A percentile compares a stretch with the other conserved stretches of the same genome.
These are phyloP conservation scores for Lasiommata megera DNA, from an alignment of 2,888 invertebrate species.

Conservation along the genomic window DNA sequence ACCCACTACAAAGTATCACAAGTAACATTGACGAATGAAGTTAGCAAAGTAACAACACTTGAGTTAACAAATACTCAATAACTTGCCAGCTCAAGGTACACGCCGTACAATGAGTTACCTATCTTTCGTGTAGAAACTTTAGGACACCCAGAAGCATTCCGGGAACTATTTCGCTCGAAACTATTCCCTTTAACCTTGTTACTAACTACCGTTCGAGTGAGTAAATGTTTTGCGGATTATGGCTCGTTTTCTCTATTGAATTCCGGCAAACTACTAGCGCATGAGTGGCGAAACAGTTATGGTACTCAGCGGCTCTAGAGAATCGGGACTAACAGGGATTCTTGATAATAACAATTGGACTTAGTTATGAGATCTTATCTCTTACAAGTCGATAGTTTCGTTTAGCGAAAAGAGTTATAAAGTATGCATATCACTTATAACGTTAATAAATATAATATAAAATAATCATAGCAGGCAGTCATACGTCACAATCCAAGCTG, in stretches of 20 bases:
- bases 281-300: conserved; percentile 22
- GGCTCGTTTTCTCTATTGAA: conserved; percentile 68
- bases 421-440: no score
- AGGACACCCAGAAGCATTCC: conserved; percentile 70
- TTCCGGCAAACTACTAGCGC: conserved; percentile 38
- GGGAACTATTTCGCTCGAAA: conserved; percentile 67
- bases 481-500: no score
- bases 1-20: background rate
- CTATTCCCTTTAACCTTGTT: conserved; percentile 73
- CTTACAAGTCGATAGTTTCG: no score
- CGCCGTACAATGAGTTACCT: background rate
- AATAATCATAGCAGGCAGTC: no score
- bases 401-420: no score
- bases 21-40: conserved; percentile 7
- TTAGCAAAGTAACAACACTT: conserved; percentile 1
- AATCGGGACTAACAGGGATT: background rate
- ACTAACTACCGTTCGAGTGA: conserved; percentile 63
- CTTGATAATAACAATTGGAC: no score
- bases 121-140: conserved; percentile 52
- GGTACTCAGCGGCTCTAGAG: conserved; percentile 10
- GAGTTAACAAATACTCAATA: background rate
- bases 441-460: no score
- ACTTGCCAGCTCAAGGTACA: background rate
- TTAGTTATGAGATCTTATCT: no score
- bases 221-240: conserved; percentile 66